Evolutionary conservation across 1,140 invertebrate species (phyloP).

Genomic region (Danaus plexippus): DNA sequence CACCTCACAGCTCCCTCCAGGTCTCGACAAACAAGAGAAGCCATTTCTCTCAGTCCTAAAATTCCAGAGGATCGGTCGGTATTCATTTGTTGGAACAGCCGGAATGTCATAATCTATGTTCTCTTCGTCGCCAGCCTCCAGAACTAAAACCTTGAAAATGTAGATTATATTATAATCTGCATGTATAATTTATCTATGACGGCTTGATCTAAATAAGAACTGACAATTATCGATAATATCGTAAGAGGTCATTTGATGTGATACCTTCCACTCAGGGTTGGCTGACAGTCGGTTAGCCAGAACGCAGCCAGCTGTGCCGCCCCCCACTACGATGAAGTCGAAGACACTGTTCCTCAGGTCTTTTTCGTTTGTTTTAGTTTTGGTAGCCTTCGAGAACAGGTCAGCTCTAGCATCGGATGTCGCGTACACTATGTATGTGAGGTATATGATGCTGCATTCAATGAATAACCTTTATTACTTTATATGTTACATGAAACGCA

Average conservation of each 20-base stretch:
- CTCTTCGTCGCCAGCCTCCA: conserved; percentile 69
- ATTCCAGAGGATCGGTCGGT: conserved; percentile 60
- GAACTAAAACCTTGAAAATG: conserved; percentile 42
- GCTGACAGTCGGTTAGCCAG: conserved; percentile 60
- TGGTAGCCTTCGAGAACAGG: conserved; percentile 53
- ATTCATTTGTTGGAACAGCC: conserved; percentile 53
- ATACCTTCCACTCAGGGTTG: conserved; percentile 58
- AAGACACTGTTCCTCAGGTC: conserved; percentile 55
- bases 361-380: conserved; percentile 42
- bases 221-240: neutral
- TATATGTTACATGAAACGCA: too few relatives aligned
- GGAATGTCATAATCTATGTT: conserved; percentile 62
- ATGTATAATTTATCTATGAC: too few relatives aligned
- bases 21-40: conserved; percentile 56
- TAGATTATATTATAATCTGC: too few relatives aligned
- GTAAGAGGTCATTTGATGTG: neutral
- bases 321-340: conserved; percentile 61
- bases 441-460: too few relatives aligned
- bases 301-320: conserved; percentile 57
- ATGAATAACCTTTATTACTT: too few relatives aligned
- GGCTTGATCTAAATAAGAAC: neutral
- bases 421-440: too few relatives aligned
- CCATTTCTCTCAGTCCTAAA: conserved; percentile 57
- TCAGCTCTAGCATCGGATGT: conserved; percentile 20
- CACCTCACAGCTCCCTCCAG: conserved; percentile 65